Percentiles rank a stretch among this genome's conserved stretches.
These are phyloP conservation scores for Rhorus exstirpatorius DNA, from an alignment of 2,888 invertebrate species.

Conservation along the genomic window DNA sequence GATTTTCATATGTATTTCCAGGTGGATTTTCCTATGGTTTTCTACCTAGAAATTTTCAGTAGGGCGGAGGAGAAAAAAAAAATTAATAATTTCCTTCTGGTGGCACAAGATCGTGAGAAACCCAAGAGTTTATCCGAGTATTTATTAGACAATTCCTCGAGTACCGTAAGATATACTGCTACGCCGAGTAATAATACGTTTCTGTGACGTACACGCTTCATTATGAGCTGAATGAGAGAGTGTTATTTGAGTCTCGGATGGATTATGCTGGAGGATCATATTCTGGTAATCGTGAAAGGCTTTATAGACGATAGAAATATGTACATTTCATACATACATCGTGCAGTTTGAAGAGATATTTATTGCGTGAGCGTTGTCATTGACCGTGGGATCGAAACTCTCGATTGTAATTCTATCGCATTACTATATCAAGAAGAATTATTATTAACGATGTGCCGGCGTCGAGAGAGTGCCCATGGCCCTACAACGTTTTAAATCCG, in stretches of 20 bases:
- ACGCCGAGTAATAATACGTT: conserved; percentile 35
- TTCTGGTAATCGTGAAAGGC: conserved; percentile 58
- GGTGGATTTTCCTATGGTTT: no score
- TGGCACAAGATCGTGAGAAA: conserved; percentile 58
- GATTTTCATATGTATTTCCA: no score
- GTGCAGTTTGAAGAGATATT: conserved; percentile 14
- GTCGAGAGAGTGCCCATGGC: not conserved
- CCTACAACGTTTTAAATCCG: not conserved
- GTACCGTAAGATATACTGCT: conserved; percentile 9
- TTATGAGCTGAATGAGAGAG: conserved; percentile 40
- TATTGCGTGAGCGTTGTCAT: conserved; percentile 58
- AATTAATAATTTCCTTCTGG: conserved; percentile 22
- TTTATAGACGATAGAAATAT: conserved; percentile 31
- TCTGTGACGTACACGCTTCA: conserved; percentile 31
- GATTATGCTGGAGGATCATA: conserved; percentile 49
- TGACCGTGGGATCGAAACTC: conserved; percentile 57
- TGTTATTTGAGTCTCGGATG: conserved; percentile 17
- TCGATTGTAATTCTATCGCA: conserved; percentile 3
- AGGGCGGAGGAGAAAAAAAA: no score
- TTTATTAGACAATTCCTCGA: conserved; percentile 41
- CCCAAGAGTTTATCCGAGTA: conserved; percentile 13
- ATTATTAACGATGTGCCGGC: conserved; percentile 2
- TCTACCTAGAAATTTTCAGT: no score
- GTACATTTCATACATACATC: conserved; percentile 8
- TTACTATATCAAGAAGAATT: not conserved